Percentiles rank a stretch among this genome's conserved stretches.
These are phyloP conservation scores for Oreohelix idahoensis DNA, from an alignment of 1,140 invertebrate genomes.

Conservation along the genomic window DNA sequence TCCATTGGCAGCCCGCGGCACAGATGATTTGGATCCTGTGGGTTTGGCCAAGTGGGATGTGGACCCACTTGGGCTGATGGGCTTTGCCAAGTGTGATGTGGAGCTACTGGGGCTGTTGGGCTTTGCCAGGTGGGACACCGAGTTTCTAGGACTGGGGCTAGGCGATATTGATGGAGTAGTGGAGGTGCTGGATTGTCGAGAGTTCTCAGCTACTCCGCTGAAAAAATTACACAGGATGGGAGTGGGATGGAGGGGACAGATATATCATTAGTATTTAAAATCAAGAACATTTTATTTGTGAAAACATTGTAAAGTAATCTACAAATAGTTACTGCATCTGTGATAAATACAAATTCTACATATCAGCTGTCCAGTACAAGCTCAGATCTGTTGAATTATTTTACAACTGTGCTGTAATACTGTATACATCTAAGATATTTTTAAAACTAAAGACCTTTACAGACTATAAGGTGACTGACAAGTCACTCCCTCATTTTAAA, in stretches of 20 bases:
- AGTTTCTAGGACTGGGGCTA: constrained; percentile 27
- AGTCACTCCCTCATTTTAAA: too few relatives aligned
- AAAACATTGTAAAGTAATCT: too few relatives aligned
- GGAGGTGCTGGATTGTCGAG: constrained; percentile 36
- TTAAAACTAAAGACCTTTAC: too few relatives aligned
- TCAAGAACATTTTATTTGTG: neutral
- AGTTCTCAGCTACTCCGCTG: constrained; percentile 30
- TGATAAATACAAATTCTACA: too few relatives aligned
- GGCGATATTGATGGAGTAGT: constrained; percentile 37
- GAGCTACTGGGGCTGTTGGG: constrained; percentile 31
- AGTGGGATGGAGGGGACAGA: neutral
- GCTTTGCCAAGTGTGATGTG: constrained; percentile 28
- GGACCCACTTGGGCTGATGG: constrained; percentile 17
- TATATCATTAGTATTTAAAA: neutral
- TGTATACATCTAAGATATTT: too few relatives aligned
- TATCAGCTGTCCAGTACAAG: too few relatives aligned
- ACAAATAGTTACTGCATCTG: too few relatives aligned
- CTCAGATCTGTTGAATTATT: too few relatives aligned
- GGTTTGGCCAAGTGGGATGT: constrained; percentile 33
- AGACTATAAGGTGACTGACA: too few relatives aligned
- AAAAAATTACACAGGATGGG: neutral
- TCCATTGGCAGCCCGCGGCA: constrained; percentile 28
- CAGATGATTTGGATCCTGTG: constrained; percentile 11
- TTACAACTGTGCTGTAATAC: too few relatives aligned
- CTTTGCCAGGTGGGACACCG: constrained; percentile 33